Evolutionary conservation across 2,113 vertebrate genomes (phyloP).

Genomic region (Pampusana beccarii): DNA sequence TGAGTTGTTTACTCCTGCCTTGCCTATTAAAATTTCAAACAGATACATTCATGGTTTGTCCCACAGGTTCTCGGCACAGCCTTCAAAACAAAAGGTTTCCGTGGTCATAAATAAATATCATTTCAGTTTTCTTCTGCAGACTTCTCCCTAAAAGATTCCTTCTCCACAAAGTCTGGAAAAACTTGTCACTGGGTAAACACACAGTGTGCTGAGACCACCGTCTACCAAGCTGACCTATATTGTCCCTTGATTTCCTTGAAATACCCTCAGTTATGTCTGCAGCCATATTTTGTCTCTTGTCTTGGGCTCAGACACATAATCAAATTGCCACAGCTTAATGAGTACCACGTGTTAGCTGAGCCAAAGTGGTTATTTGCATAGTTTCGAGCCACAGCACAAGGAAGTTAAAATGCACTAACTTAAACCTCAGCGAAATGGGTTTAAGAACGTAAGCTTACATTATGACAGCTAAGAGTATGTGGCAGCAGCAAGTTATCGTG

Average conservation of each 20-base stretch:
- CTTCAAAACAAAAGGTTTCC: background rate
- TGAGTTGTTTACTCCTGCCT: background rate
- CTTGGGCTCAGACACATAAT: background rate
- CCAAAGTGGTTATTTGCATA: background rate
- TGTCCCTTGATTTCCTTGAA: conserved; percentile 3
- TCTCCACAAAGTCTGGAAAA: background rate
- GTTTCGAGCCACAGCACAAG: background rate
- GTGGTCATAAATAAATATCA: background rate
- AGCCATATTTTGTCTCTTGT: background rate
- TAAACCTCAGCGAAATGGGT: background rate
- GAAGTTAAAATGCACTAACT: background rate
- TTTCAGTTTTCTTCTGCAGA: background rate
- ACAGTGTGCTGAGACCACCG: background rate
- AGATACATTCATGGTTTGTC: background rate
- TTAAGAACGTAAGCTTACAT: background rate
- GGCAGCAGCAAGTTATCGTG: background rate
- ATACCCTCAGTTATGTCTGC: background rate
- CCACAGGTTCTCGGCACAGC: background rate
- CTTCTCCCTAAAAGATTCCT: background rate
- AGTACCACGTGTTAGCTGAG: conserved; percentile 8
- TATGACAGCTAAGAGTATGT: background rate
- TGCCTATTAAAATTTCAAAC: background rate
- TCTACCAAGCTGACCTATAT: background rate
- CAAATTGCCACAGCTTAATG: conserved; percentile 17
- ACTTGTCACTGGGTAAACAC: background rate